Evolutionary conservation across 2,797 vertebrate species (phyloP), one percentile per base, ranked within the genome.

Genomic region (Bovichtus diacanthus): DNA sequence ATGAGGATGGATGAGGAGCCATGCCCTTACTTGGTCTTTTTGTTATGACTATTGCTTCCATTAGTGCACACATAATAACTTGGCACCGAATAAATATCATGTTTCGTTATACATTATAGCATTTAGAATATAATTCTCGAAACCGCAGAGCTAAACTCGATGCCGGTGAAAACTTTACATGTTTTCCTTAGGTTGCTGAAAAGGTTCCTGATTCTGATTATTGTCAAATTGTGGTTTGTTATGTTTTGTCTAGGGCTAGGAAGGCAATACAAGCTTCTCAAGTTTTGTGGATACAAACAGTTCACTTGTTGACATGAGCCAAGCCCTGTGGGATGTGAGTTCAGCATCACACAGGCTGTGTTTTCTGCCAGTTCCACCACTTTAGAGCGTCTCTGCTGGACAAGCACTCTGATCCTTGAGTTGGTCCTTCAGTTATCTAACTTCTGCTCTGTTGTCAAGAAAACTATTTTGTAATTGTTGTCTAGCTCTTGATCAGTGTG

Each of bases 201-300:
- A 77, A 73, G 54, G 44, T 27, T 81, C 59, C 63, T 66, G 60
- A 49, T 47, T 74, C 64, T 84, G 68, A 82, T 80, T 75, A 85
- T 72, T 88, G 85, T 88, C 86, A 85, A 77, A 75, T 29, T 84
- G 84, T 83, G 87, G 80, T 88, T 87, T 83, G 72, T 74, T 87
- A 66, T 75, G 58, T 63, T n/a, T n/a, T n/a, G n/a, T n/a, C n/a
- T n/a, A 70, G 66, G 44, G 18, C 55, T 29, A 43, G 68, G 44
- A 78, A 58, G 56, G 81, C 46, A 36, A 82, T 80, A 60, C 68
- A 81, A 81, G 83, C 73, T 74, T 75, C 80, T 89, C 27, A 55
- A 64, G 70, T 80, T 91, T 61, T 87, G 75, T 68, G 83, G 74
- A 84, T 86, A 81, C 88, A 88, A 92, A 90, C 89, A 90, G 81